phyloP scores from a whole-genome alignment of 2,888 invertebrate species.

The Fragum sueziense region DNA sequence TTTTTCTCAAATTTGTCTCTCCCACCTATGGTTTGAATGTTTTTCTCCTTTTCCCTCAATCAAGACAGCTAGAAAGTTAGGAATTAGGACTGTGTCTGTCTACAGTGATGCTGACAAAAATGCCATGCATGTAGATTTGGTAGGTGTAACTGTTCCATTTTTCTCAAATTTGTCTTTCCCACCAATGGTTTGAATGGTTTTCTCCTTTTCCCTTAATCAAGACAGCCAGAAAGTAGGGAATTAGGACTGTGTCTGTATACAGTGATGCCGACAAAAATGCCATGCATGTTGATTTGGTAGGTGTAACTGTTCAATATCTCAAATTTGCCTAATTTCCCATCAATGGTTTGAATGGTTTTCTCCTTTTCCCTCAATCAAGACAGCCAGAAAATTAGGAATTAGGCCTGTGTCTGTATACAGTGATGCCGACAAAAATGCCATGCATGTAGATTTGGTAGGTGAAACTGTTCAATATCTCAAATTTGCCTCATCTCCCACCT shows the following conservation, averaged over 20 bases:
- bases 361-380: no score
- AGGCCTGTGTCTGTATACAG: constrained; percentile 97
- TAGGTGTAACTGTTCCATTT: constrained; percentile 72
- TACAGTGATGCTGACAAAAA: constrained; percentile 80
- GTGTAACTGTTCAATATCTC: constrained; percentile 67
- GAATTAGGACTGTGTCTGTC: constrained; percentile 96
- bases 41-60: no score
- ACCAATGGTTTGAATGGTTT: no score
- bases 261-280: no score
- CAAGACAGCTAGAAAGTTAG: constrained; percentile 92
- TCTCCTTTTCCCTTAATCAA: no score
- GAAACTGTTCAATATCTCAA: no score
- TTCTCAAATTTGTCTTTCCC: no score
- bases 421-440: constrained; percentile 92
- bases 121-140: constrained; percentile 75
- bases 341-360: no score
- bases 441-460: constrained; percentile 82
- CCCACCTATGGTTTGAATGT: no score
- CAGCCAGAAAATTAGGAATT: constrained; percentile 93
- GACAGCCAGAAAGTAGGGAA: constrained; percentile 93
- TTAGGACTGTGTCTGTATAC: constrained; percentile 95
- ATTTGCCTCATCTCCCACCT: no score
- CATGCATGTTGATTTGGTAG: constrained; percentile 79
- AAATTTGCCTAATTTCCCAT: no score
- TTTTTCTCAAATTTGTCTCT: no score